A percentile compares a stretch with the other conserved stretches of the same genome.
These are phyloP conservation scores for Poecilia wingei DNA, from an alignment of 2,797 vertebrate species.

Conservation along the genomic window DNA sequence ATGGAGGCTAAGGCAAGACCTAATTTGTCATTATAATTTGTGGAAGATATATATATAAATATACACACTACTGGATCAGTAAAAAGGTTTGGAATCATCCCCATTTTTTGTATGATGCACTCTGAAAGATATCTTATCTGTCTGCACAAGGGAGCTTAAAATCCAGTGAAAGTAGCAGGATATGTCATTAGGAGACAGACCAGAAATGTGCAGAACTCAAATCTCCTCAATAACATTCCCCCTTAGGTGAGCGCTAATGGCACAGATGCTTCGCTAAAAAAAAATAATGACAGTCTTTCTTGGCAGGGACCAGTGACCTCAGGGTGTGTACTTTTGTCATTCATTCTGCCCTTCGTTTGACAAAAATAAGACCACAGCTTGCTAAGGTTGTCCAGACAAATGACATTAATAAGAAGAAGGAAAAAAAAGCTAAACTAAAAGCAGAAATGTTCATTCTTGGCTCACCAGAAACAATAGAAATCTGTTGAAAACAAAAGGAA, in stretches of 20 bases:
- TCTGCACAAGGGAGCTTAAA: conserved; percentile 32
- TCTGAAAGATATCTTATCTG: conserved; percentile 50
- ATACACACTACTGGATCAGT: conserved; percentile 3
- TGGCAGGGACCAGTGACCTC: conserved; percentile 23
- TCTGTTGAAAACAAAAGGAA: background rate
- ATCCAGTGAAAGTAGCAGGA: conserved; percentile 44
- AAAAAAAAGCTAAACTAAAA: background rate
- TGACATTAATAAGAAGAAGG: conserved; percentile 15
- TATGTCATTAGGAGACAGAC: conserved; percentile 49
- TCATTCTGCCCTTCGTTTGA: conserved; percentile 28
- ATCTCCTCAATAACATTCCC: conserved; percentile 31
- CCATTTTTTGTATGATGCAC: conserved; percentile 14
- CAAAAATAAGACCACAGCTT: conserved; percentile 19
- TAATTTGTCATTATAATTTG: conserved; percentile 11
- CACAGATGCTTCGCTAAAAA: conserved; percentile 36
- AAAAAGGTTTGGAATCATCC: conserved; percentile 30
- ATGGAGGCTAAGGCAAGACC: conserved; percentile 8
- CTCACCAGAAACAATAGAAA: background rate
- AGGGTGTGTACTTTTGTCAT: conserved; percentile 42
- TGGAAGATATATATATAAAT: conserved; percentile 21
- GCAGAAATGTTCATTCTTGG: background rate
- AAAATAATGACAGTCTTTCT: conserved; percentile 33
- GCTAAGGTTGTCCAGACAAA: conserved; percentile 31
- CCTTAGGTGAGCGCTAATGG: conserved; percentile 54
- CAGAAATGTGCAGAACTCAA: conserved; percentile 35